Evolutionary conservation across 2,797 vertebrate species (phyloP).

Genomic region (Percopsis omiscomaycus): DNA sequence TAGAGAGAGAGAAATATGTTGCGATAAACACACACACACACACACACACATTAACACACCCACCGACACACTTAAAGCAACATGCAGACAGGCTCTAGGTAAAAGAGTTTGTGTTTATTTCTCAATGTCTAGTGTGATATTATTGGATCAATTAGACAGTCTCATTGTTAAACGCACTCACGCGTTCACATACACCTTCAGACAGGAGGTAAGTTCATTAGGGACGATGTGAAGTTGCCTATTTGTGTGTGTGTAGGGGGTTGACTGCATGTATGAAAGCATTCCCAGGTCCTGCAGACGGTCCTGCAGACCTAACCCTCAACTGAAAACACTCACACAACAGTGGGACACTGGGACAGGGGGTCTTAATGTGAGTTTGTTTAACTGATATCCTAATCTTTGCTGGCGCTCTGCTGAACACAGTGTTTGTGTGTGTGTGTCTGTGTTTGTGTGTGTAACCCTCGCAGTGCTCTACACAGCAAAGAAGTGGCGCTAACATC

Average conservation of each 20-base stretch:
- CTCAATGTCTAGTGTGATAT: too few relatives aligned
- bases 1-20: too few relatives aligned
- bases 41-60: neutral
- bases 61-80: neutral
- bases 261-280: too few relatives aligned
- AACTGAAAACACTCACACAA: conserved; percentile 9
- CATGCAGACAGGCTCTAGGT: neutral
- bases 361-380: conserved; percentile 58
- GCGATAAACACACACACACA: neutral
- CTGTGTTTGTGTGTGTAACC: neutral
- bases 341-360: conserved; percentile 28
- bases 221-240: too few relatives aligned
- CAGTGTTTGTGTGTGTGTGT: neutral
- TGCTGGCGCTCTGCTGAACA: conserved; percentile 15
- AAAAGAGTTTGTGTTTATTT: too few relatives aligned
- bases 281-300: too few relatives aligned
- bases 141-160: too few relatives aligned
- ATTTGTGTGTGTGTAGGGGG: too few relatives aligned
- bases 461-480: neutral
- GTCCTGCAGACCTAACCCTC: too few relatives aligned
- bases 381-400: conserved; percentile 65
- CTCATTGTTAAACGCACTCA: too few relatives aligned
- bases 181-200: too few relatives aligned
- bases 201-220: too few relatives aligned
- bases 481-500: neutral